Evolutionary conservation across 2,888 invertebrate species (phyloP), one percentile per base, ranked within the genome.

Genomic region (Beris chalybata): DNA sequence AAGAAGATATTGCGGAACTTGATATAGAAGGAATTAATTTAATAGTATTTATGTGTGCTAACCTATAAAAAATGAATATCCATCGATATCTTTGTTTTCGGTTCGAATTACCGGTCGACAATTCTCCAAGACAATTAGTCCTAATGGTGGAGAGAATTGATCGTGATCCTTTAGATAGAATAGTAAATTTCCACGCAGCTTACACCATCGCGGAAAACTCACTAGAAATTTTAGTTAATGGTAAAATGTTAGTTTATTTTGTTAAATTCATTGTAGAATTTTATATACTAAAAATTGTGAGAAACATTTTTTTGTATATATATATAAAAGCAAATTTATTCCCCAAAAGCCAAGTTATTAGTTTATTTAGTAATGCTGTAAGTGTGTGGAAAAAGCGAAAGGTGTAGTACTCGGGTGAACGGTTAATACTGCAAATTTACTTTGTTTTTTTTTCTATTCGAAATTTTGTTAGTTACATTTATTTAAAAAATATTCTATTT

Each of bases 101-200:
- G 85, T 77, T 13, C 80, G 77, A 74, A 87, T 86, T 52, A 89
- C 86, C 55, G 95, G 88, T 71, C 89, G 86, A 79, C 93, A 95
- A 74, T 93, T 90, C 76, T 96, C 95, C 71, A 97, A 82, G 59
- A 97, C 89, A 72, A 96, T 87, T 1, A 96, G 89, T 43, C 95
- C 96, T 69, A 90, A 83, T 0, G 95, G 93, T 74, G 93, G 91
- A 30, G 93, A 92, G 86, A 90, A 92, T 74, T 91, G 90, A 79
- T 95, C 93, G 72, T 90, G 88, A 55, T 91, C 91, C 81, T 95
- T 95, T 77, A 95, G 89, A 81, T 95, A 96, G 82, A 97, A 97
- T 67, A 97, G 83, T 13, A 97, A 84, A 82, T 97, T 97, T 68
- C 97, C 97, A 73, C 93, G 86, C 47, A 97, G 85, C 70, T 95